phyloP scores from a whole-genome alignment of 1,140 invertebrate species.

The Tribolium castaneum region DNA sequence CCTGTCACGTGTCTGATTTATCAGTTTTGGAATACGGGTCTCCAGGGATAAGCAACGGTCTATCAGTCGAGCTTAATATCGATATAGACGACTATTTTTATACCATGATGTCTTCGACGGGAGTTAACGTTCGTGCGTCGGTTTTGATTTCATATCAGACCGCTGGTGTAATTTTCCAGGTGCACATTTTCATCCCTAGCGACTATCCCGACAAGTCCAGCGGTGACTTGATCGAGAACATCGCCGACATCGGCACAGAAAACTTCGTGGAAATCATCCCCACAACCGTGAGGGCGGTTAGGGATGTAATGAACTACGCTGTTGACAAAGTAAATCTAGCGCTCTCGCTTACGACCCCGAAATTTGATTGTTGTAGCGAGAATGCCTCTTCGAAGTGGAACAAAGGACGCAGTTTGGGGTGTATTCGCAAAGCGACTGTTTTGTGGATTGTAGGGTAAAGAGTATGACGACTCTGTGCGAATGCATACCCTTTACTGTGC shows the following conservation, averaged over 20 bases:
- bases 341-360: neutral
- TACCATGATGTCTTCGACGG: constrained; percentile 59
- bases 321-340: constrained; percentile 49
- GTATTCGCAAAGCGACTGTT: constrained; percentile 71
- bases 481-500: constrained; percentile 67
- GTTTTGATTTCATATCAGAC: no score
- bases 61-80: constrained; percentile 65
- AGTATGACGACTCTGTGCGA: constrained; percentile 66
- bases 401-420: constrained; percentile 55
- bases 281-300: constrained; percentile 46
- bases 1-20: constrained; percentile 15
- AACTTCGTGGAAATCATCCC: constrained; percentile 51
- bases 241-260: constrained; percentile 48
- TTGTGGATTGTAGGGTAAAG: constrained; percentile 67
- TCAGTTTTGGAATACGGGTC: constrained; percentile 51
- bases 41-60: neutral
- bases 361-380: constrained; percentile 61
- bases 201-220: constrained; percentile 65
- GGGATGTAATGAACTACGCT: constrained; percentile 51
- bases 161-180: constrained; percentile 51
- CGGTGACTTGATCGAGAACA: constrained; percentile 56
- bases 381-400: constrained; percentile 69
- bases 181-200: constrained; percentile 63
- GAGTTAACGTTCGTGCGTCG: constrained; percentile 61
- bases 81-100: constrained; percentile 67